Conservation (phyloP, 2,113 vertebrate species). For the Rhynchomys soricoides region DNA sequence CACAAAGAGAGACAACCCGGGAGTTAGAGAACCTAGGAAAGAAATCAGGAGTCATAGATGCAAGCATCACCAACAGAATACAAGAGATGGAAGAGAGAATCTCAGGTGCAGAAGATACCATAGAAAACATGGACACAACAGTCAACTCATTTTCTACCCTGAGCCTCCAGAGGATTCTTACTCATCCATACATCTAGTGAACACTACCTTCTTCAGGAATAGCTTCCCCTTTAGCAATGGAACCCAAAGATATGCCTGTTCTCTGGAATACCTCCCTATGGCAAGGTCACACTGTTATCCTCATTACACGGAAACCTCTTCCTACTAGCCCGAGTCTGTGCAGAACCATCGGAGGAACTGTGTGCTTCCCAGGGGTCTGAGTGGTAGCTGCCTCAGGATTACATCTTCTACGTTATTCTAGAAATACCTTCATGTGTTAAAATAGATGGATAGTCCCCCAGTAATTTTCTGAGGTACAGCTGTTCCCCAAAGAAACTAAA, state of each 20-base stretch:
- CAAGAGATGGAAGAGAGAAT: too few species aligned
- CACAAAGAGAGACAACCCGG: too few species aligned
- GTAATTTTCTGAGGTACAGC: background rate
- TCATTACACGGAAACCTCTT: background rate
- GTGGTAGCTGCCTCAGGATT: background rate
- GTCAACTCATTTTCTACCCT: too few species aligned
- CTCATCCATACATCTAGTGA: too few species aligned
- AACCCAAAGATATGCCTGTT: background rate
- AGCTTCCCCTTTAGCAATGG: accelerated
- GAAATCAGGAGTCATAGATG: too few species aligned
- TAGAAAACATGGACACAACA: too few species aligned
- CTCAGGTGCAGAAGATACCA: too few species aligned
- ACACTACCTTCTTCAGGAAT: background rate
- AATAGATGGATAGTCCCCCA: background rate
- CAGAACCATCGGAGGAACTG: background rate
- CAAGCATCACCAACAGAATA: too few species aligned
- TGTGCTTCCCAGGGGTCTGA: background rate
- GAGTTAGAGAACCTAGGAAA: too few species aligned
- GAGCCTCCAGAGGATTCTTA: background rate
- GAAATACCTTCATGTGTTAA: background rate
- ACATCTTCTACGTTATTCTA: background rate
- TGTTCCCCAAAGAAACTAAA: background rate
- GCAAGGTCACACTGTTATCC: too few species aligned
- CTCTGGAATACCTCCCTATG: too few species aligned
- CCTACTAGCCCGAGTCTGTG: background rate